Evolutionary conservation across 2,888 invertebrate genomes (phyloP).

Genomic region (Miltochrista miniata): DNA sequence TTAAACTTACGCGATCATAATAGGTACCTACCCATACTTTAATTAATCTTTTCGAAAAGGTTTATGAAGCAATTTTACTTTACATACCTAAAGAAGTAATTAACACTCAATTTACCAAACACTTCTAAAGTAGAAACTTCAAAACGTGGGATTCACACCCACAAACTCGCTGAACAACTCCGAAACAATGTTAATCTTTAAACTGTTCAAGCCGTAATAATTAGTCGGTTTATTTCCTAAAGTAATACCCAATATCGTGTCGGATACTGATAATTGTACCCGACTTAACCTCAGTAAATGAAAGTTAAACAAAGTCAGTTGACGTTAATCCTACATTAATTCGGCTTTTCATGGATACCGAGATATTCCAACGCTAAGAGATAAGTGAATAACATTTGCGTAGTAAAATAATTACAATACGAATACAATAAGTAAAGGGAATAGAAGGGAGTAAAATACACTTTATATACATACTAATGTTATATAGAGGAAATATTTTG

Average conservation of each 20-base stretch:
- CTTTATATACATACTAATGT: too few species aligned
- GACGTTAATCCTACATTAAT: conserved; percentile 12
- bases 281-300: conserved; percentile 13
- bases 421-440: too few species aligned
- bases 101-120: conserved; percentile 7
- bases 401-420: conserved; percentile 11
- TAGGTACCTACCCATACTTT: too few species aligned
- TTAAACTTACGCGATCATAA: too few species aligned
- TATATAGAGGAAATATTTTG: too few species aligned
- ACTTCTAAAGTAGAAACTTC: not conserved
- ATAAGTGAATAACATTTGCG: conserved; percentile 12
- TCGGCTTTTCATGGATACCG: conserved; percentile 12
- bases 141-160: conserved; percentile 8
- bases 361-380: conserved; percentile 5
- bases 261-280: conserved; percentile 16
- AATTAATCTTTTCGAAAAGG: not conserved
- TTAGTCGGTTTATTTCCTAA: conserved; percentile 15
- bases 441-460: too few species aligned
- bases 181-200: conserved; percentile 13
- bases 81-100: not conserved
- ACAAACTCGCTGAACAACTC: conserved; percentile 8
- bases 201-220: conserved; percentile 12
- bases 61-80: not conserved
- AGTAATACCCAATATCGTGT: conserved; percentile 16
- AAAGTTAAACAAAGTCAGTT: conserved; percentile 13